Evolutionary conservation across 1,140 invertebrate genomes (phyloP), one percentile per base, ranked within the genome.

Genomic region (Pectinophora gossypiella): DNA sequence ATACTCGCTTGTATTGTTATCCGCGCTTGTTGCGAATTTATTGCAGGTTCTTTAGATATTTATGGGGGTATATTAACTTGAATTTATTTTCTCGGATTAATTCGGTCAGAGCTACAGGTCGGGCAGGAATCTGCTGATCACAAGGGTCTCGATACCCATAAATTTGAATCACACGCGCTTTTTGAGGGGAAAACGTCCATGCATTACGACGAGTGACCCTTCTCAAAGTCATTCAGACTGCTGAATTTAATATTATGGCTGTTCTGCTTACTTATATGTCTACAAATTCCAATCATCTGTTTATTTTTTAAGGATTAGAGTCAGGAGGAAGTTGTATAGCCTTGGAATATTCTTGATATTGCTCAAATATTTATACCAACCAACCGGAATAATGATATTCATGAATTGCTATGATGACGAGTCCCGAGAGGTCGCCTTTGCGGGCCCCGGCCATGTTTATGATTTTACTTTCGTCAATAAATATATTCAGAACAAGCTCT

Each of bases 81-180:
- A 48, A 59, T 59, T 54, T 54, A 59, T 59, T 51, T 47, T 47
- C 48, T 50, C 32, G 42, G 38, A 52, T 52, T 52, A 42, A 48
- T 52, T 32, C n/a, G 1, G 27, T n/a, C 27, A 12, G 27, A 32
- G 27, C 27, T 32, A 32, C 27, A 2, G 16, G 36, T 6, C n/a
- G 36, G 3, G 10, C 36, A 15, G n/a, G 16, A 6, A 40, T 40
- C 16, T 40, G 36, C 36, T 40, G 36, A 40, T 40, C 16, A 40
- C 6, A 15, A 35, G 15, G 49, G 19, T 21, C 44, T 22, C 21
- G 9, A 16, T 7, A 19, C 18, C 22, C 20, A 51, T 51, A 51
- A 51, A 51, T 51, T 38, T 27, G 49, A 27, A 43, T 51, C 40
- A 51, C 19, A 43, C 22, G 40, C 38, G 38, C 6, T 21, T 18